phyloP scores from a whole-genome alignment of 35 echinoderm and acorn worm genomes.

The Strongylocentrotus purpuratus region DNA sequence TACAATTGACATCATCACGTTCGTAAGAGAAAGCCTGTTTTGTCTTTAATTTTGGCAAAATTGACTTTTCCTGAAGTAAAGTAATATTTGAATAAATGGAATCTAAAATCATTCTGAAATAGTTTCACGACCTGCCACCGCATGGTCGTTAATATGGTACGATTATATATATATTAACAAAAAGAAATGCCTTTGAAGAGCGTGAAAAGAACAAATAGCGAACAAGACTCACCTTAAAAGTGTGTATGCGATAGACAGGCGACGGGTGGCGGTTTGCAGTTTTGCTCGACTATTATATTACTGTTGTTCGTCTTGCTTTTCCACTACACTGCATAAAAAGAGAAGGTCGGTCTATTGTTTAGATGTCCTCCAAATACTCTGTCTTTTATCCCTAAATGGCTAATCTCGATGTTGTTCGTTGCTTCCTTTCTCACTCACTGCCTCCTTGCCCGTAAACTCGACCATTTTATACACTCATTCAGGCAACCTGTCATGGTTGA shows the following conservation, averaged over 20 bases:
- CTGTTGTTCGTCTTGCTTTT: not conserved
- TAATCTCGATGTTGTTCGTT: not conserved
- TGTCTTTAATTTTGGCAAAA: too few species aligned
- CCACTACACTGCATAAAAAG: not conserved
- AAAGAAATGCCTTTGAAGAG: not conserved
- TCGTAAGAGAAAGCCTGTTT: too few species aligned
- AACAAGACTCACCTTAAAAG: not conserved
- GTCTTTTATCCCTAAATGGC: constrained; percentile 10
- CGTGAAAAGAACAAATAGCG: not conserved
- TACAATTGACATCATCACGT: too few species aligned
- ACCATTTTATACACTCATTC: constrained; percentile 32
- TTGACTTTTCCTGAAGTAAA: too few species aligned
- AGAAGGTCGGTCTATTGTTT: not conserved
- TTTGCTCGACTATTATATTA: not conserved
- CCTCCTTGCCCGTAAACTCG: not conserved
- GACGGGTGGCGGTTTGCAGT: not conserved
- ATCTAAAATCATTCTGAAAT: too few species aligned
- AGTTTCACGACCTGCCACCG: not conserved
- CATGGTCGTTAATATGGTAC: not conserved
- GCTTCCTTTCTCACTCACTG: constrained; percentile 8
- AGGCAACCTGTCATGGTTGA: constrained; percentile 3
- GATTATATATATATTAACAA: too few species aligned
- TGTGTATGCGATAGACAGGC: not conserved
- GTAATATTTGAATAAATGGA: too few species aligned
- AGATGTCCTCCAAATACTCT: not conserved